Evolutionary conservation across 2,797 vertebrate species (phyloP).

Genomic region (Melanotaenia parkinsoni): DNA sequence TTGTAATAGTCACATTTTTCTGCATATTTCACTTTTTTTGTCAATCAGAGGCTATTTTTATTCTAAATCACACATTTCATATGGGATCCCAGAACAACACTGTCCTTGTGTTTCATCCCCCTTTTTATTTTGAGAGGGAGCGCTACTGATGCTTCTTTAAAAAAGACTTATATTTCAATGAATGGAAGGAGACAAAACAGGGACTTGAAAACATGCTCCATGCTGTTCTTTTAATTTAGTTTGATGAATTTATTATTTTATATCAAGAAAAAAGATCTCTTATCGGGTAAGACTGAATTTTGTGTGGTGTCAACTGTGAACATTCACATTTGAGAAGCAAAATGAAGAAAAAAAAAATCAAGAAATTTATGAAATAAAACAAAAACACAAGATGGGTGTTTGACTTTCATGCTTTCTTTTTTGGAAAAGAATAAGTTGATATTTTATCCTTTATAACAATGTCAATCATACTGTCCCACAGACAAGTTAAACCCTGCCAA

Average conservation of each 20-base stretch:
- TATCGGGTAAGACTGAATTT: conserved; percentile 82
- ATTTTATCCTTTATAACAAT: conserved; percentile 37
- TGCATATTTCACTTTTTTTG: conserved; percentile 58
- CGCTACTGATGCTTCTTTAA: conserved; percentile 70
- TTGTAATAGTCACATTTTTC: conserved; percentile 73
- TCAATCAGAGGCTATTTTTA: conserved; percentile 61
- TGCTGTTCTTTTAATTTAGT: conserved; percentile 86
- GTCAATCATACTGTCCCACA: conserved; percentile 18
- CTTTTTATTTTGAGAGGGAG: conserved; percentile 39
- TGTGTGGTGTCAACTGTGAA: conserved; percentile 87
- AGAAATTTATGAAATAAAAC: conserved; percentile 85
- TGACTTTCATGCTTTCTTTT: conserved; percentile 54
- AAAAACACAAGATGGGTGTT: conserved; percentile 72
- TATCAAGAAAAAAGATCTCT: conserved; percentile 82
- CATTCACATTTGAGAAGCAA: conserved; percentile 85
- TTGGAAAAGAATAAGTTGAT: conserved; percentile 5
- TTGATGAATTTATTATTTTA: conserved; percentile 86
- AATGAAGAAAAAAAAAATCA: conserved; percentile 76
- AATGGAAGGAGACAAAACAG: conserved; percentile 66
- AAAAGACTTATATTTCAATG: conserved; percentile 74
- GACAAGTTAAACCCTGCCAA: conserved; percentile 16
- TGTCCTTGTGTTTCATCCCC: conserved; percentile 72
- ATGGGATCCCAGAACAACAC: conserved; percentile 54
- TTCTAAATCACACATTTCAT: conserved; percentile 65
- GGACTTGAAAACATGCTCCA: conserved; percentile 80